Evolutionary conservation across 2,113 vertebrate genomes (phyloP).

Genomic region (Pavo muticus): DNA sequence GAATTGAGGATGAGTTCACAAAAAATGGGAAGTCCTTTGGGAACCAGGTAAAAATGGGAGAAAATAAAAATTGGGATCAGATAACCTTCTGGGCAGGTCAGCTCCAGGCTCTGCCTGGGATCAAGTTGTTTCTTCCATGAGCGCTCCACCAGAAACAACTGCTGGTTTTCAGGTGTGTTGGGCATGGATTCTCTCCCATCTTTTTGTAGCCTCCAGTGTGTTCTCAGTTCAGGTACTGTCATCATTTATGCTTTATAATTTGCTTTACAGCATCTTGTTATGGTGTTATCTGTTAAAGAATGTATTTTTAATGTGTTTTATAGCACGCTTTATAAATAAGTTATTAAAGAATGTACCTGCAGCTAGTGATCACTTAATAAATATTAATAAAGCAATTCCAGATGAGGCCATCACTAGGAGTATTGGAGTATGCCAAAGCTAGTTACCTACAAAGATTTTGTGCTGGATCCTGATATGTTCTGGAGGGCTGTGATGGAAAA

Average conservation of each 20-base stretch:
- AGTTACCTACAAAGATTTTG: constrained; percentile 19
- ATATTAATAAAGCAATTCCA: constrained; percentile 80
- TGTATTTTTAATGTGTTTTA: constrained; percentile 84
- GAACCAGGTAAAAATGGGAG: background rate
- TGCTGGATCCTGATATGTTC: background rate
- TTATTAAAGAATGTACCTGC: constrained; percentile 77
- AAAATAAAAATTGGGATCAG: background rate
- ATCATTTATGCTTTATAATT: constrained; percentile 54
- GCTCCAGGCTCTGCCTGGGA: background rate
- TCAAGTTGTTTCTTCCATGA: background rate
- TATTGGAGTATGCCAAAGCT: background rate
- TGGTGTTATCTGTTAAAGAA: constrained; percentile 77
- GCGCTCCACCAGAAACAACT: background rate
- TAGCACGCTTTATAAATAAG: constrained; percentile 79
- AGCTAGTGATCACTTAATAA: constrained; percentile 79
- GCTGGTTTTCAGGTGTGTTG: background rate
- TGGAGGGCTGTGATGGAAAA: background rate
- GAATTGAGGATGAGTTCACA: background rate
- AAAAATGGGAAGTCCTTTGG: background rate
- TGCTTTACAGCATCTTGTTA: constrained; percentile 65
- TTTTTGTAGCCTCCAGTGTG: background rate
- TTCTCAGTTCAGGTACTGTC: constrained; percentile 22
- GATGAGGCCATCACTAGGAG: constrained; percentile 64
- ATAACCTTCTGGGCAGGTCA: background rate
- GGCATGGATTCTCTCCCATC: background rate